Conservation (phyloP, 1,140 invertebrate species). For the Wasmannia auropunctata region DNA sequence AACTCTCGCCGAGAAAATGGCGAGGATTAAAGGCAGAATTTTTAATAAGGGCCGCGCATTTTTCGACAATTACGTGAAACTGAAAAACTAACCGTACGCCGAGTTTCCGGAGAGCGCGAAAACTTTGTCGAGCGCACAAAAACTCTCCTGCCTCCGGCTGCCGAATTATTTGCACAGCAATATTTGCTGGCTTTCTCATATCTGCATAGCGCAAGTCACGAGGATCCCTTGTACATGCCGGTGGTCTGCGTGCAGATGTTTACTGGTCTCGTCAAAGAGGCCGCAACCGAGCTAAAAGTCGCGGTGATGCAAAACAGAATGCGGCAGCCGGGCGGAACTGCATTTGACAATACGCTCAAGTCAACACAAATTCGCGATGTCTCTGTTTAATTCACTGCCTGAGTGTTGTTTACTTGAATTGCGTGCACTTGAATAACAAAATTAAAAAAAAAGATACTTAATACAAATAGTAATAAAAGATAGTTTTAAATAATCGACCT, state of each 20-base stretch:
- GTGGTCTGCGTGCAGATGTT: slow-evolving; percentile 4
- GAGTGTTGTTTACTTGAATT: background rate
- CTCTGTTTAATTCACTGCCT: background rate
- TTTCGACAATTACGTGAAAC: slow-evolving; percentile 43
- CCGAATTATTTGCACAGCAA: slow-evolving; percentile 61
- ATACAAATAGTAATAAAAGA: background rate
- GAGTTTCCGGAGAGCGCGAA: slow-evolving; percentile 33
- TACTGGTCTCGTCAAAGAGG: slow-evolving; percentile 50
- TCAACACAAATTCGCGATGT: background rate
- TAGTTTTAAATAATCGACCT: background rate
- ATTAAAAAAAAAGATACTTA: background rate
- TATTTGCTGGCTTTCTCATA: slow-evolving; percentile 53
- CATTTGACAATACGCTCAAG: background rate
- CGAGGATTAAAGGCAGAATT: slow-evolving; percentile 76
- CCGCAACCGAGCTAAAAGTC: background rate
- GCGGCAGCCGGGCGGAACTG: background rate
- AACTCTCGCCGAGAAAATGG: background rate
- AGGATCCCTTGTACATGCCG: slow-evolving; percentile 5
- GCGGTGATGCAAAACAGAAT: background rate
- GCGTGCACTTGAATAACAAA: background rate
- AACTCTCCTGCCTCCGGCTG: background rate
- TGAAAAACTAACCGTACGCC: background rate
- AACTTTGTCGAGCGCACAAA: slow-evolving; percentile 57
- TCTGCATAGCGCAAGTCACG: background rate
- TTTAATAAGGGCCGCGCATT: slow-evolving; percentile 74